Evolutionary conservation across 2,113 vertebrate species (phyloP), one percentile per base, ranked within the genome.

Genomic region (Pedionomus torquatus): DNA sequence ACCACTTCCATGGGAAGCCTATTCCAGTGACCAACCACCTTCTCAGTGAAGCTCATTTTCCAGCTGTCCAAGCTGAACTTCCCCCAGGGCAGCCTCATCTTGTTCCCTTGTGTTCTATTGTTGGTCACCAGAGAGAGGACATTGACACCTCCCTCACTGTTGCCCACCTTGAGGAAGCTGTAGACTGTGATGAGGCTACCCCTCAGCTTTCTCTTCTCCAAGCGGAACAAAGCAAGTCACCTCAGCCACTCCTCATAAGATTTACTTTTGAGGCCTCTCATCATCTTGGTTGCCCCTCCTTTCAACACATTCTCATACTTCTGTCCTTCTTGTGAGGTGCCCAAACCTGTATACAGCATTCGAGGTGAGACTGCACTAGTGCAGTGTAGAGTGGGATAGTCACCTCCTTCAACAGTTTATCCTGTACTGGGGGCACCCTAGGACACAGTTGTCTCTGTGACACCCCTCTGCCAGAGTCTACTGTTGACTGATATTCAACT

Each of bases 331-430:
- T 31, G 13, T 48, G n/a, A 49, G n/a, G n/a, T 4, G 2, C 8
- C n/a, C n/a, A 39, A 39, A 44, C 43, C 9, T 26, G 31, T 23
- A 44, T 35, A 31, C 21, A 26, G 31, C 20, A 16, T 13, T 58
- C 2, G 1, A 16, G 31, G 39, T n/a, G 10, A 15, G 19, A 15
- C 37, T 2, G 7, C 31, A 44, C 7, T 4, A 37, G 7, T 6
- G 25, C 25, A 24, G 25, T 17, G 15, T 5, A 30, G 11, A 24
- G 14, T 31, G 15, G 57, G 19, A 49, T 26, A 35, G 21, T 60
- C 14, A 23, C 4, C 18, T 46, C 41, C 24, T 25, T 58, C 3
- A 7, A 9, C 24, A 49, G 13, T 49, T 17, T n/a, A 17, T 48
- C 33, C 7, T 43, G 12, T 44, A 39, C 52, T 57, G 44, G 71